Percentiles rank a stretch among this genome's conserved stretches.
These are phyloP conservation scores for Scaeva pyrastri DNA, from an alignment of 2,888 invertebrate species.

Conservation along the genomic window DNA sequence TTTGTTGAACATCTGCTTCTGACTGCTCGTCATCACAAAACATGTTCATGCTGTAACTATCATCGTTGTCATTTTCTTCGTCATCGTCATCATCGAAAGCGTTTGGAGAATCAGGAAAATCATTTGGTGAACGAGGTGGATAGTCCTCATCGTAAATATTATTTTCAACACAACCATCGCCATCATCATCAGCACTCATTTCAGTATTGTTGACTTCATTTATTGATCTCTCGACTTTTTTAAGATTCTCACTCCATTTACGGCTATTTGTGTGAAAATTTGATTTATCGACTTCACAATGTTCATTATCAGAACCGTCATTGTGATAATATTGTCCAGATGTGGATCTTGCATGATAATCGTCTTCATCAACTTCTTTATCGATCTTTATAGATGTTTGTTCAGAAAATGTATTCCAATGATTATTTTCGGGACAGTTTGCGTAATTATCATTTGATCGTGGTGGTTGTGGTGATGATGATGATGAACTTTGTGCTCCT, in stretches of 20 bases:
- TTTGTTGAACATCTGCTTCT: slow-evolving; percentile 18
- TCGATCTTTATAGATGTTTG: slow-evolving; percentile 18
- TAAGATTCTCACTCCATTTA: slow-evolving; percentile 44
- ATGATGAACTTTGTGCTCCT: not conserved
- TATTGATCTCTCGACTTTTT: slow-evolving; percentile 12
- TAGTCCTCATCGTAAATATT: slow-evolving; percentile 49
- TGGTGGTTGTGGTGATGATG: not conserved
- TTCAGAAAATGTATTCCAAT: not conserved
- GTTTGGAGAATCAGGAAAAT: slow-evolving; percentile 52
- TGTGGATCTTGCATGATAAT: not conserved
- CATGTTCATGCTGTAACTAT: slow-evolving; percentile 47
- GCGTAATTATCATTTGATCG: not conserved
- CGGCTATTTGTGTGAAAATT: not conserved
- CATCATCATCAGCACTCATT: slow-evolving; percentile 18
- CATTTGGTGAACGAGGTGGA: slow-evolving; percentile 48
- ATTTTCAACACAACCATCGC: slow-evolving; percentile 7
- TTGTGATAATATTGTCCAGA: slow-evolving; percentile 19
- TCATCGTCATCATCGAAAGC: slow-evolving; percentile 33
- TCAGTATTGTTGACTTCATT: slow-evolving; percentile 51
- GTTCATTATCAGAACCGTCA: slow-evolving; percentile 42
- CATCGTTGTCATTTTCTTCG: slow-evolving; percentile 54
- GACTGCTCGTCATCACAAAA: slow-evolving; percentile 50
- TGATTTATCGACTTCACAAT: not conserved
- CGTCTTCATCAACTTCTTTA: slow-evolving; percentile 5
- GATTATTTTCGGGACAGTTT: not conserved